Evolutionary conservation across 2,797 vertebrate genomes (phyloP).

Genomic region (Hafferia zeledoni): DNA sequence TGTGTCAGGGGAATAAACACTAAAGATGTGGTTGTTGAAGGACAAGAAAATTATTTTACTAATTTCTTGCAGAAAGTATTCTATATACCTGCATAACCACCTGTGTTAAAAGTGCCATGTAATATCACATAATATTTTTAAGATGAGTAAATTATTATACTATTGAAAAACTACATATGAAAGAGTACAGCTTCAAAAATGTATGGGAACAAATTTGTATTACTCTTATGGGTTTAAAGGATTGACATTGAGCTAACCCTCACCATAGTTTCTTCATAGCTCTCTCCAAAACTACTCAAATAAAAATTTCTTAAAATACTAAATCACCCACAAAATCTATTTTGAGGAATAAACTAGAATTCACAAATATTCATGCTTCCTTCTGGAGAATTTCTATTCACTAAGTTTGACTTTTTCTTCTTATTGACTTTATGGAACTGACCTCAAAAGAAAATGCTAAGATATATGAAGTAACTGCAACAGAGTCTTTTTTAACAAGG

Average conservation of each 20-base stretch:
- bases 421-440: not conserved
- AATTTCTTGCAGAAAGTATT: not conserved
- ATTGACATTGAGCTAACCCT: not conserved
- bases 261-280: not conserved
- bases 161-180: not conserved
- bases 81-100: fast-evolving
- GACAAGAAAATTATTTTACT: not conserved
- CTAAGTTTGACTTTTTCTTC: not conserved
- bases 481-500: not conserved
- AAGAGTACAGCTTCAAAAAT: not conserved
- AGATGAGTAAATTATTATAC: not conserved
- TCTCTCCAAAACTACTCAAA: not conserved
- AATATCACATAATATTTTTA: not conserved
- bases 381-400: not conserved
- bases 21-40: not conserved
- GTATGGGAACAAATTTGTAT: not conserved
- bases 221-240: not conserved
- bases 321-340: not conserved
- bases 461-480: not conserved
- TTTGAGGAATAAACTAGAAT: not conserved
- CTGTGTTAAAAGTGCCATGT: not conserved
- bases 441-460: not conserved
- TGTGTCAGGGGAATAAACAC: not conserved
- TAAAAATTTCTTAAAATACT: not conserved
- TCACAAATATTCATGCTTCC: not conserved